Evolutionary conservation across 2,797 vertebrate species (phyloP).

Genomic region (Mustela erminea): DNA sequence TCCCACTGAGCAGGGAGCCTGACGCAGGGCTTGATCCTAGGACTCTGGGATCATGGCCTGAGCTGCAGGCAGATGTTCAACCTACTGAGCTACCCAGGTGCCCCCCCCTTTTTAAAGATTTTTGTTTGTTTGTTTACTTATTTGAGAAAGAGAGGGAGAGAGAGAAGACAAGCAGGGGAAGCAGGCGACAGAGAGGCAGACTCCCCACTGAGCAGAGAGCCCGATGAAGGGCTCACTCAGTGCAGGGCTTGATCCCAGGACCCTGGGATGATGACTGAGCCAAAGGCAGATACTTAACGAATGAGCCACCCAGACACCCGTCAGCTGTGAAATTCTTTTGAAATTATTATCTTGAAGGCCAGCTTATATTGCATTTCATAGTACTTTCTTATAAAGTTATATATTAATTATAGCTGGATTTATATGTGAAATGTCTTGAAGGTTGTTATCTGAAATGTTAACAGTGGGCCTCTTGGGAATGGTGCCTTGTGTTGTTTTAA

Average conservation of each 20-base stretch:
- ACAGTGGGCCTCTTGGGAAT: constrained; percentile 58
- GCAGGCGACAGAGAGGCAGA: too few species aligned
- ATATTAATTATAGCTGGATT: constrained; percentile 70
- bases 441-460: constrained; percentile 65
- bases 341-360: constrained; percentile 62
- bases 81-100: too few species aligned
- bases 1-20: too few species aligned
- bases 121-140: too few species aligned
- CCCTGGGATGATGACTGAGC: background rate
- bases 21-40: rapidly evolving
- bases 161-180: too few species aligned
- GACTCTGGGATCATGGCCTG: too few species aligned
- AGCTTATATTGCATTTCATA: constrained; percentile 58
- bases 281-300: background rate
- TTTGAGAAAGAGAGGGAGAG: too few species aligned
- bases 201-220: too few species aligned
- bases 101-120: too few species aligned
- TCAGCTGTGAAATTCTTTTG: constrained; percentile 66
- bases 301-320: background rate
- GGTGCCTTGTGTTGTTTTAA: constrained; percentile 59
- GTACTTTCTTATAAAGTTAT: constrained; percentile 56
- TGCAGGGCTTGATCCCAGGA: too few species aligned
- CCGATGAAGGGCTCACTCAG: too few species aligned
- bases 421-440: constrained; percentile 65
- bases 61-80: too few species aligned